Base-by-base conservation (phyloP, 2,888 invertebrate species). In the Latheticus oryzae region DNA sequence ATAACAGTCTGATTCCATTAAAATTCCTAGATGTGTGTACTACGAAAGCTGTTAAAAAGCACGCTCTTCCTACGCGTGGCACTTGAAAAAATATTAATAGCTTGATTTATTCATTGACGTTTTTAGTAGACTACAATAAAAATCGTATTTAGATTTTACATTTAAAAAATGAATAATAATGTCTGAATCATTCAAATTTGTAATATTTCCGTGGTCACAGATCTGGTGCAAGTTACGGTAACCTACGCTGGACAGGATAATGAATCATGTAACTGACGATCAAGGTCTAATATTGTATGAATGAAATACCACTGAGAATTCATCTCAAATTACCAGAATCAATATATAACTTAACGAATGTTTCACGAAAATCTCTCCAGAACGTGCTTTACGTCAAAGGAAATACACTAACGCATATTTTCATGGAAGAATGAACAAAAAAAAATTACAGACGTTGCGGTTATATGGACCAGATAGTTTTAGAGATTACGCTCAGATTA, bases 331-430 rank as follows among this genome's bases (percentile, higher is more conserved):
- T 51, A 30, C 21, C 35, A 28, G 51, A 51, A 51, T 38, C 51
- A 40, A 21, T 19, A n/a, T n/a, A 21, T 51, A 38, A 51, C 51
- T 28, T 51, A 38, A 51, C 38, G n/a, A 15, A 33, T 38, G 16
- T 37, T 15, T 16, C 8, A 21, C 15, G 11, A 35, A 35, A 47
- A 23, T 24, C 45, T 45, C 43, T 24, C 16, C 9, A 24, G 43
- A 53, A 53, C 13, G 33, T n/a, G 38, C 16, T 47, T 37, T 55
- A 15, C 55, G 55, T 55, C 55, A 55, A 47, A 55, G 55, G 55
- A 40, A 55, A 47, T 47, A 33, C 52, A 23, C 13, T 5, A 23
- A 47, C 35, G 19, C 33, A 19, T 33, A 12, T 16, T 23, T 52
- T 52, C 52, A 13, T 17, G 52, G 52, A 52, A 52, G 24, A 1